Evolutionary conservation across 2,888 invertebrate species (phyloP), one percentile per base, ranked within the genome.

Genomic region (Polydrusus tereticollis): DNA sequence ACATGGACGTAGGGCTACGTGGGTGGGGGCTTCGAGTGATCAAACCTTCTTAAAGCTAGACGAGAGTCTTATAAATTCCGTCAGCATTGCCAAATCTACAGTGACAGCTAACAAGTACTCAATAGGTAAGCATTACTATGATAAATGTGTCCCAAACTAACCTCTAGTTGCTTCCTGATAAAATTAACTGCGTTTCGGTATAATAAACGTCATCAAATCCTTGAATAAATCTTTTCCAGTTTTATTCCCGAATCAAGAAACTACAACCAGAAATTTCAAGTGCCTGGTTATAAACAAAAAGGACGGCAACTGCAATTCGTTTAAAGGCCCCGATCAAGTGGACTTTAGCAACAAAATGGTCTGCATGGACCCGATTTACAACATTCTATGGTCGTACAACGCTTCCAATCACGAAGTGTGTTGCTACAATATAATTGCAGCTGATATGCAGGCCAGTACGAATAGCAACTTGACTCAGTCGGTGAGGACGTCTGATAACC

Each of bases 11-110:
- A 90, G 94, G 79, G 98, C 96, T 0, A 95, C 95, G 0, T 97
- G 97, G 96, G 90, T 98, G 14, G 94, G 95, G 0, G 97, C 98
- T 3, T 94, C 95, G n/a, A 97, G 96, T 0, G 98, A 99, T 87
- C 95, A 96, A 86, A 99, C 98, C 0, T 97, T 95, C 83, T 89
- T 98, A 58, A 95, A 95, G 85, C 91, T 97, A 64, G 96, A 97
- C 77, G 97, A 98, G 85, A 92, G 93, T 1, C 88, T 97, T n/a
- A 95, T 98, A 75, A 97, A 97, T 84, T 93, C 95, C 0, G 93
- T 95, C 77, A 95, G 94, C 80, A 88, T 98, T 69, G 91, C 94
- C 52, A 93, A 94, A 79, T 94, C 97, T 23, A 95, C 94, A 67
- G 94, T 98, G 47, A 94, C 96, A 77, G 95, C 97, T 8, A 96